Conservation (phyloP, 2,797 vertebrate species). For the Poecilia gillii region DNA sequence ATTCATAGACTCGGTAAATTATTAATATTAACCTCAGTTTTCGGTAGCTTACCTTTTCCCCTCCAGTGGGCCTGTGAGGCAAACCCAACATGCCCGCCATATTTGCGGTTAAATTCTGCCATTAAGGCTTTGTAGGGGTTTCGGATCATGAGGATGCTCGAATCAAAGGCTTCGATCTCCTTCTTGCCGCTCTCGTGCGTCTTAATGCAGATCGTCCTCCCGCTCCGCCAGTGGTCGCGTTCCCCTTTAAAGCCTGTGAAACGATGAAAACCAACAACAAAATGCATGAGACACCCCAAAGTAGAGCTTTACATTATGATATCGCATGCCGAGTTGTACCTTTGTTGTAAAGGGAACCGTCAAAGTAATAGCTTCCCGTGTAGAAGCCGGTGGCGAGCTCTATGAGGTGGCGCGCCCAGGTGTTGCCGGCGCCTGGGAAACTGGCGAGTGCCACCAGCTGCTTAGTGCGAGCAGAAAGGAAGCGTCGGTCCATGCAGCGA, state of each 20-base stretch:
- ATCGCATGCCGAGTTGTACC: constrained; percentile 70
- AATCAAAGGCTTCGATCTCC: constrained; percentile 93
- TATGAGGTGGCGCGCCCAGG: constrained; percentile 95
- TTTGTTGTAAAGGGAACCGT: constrained; percentile 98
- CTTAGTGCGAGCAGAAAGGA: constrained; percentile 88
- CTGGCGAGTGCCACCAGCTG: constrained; percentile 92
- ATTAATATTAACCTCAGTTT: neutral
- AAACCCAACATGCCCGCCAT: constrained; percentile 95
- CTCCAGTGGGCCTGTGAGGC: constrained; percentile 95
- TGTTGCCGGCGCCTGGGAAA: constrained; percentile 96
- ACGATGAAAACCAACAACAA: constrained; percentile 12
- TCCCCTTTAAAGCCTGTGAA: constrained; percentile 92
- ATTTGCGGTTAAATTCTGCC: constrained; percentile 98
- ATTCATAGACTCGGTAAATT: neutral
- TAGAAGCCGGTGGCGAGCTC: constrained; percentile 96
- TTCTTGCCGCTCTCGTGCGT: constrained; percentile 96
- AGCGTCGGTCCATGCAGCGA: constrained; percentile 95
- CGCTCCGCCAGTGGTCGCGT: constrained; percentile 94
- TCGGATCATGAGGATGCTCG: constrained; percentile 91
- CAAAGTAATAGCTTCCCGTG: constrained; percentile 98
- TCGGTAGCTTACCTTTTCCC: constrained; percentile 88
- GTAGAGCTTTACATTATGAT: neutral
- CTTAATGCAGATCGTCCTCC: constrained; percentile 94
- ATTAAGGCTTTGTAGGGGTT: constrained; percentile 98
- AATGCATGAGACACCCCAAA: constrained; percentile 7